phyloP scores from a whole-genome alignment of 2,113 vertebrate species.

The Azemiops feae region DNA sequence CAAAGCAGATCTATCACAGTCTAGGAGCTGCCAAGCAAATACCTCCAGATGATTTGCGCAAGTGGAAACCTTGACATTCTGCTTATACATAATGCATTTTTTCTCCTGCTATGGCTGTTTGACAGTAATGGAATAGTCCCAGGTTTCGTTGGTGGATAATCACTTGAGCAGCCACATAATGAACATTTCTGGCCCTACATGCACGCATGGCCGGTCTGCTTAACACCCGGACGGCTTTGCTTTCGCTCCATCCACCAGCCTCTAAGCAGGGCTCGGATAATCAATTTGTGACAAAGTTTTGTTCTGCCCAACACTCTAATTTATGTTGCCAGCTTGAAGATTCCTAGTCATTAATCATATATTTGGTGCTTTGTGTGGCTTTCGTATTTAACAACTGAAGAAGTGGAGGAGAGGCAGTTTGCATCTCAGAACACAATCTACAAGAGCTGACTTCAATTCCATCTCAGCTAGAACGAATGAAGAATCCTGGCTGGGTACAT shows the following conservation, averaged over 20 bases:
- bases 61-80: not conserved
- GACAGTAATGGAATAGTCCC: slow-evolving; percentile 23
- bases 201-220: not conserved
- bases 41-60: not conserved
- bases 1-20: not conserved
- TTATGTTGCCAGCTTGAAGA: slow-evolving; percentile 21
- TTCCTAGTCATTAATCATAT: slow-evolving; percentile 23
- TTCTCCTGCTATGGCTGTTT: not conserved
- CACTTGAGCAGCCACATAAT: slow-evolving; percentile 6
- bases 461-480: not conserved
- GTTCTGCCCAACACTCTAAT: slow-evolving; percentile 13
- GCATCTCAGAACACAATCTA: not conserved
- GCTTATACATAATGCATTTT: not conserved
- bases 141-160: slow-evolving; percentile 10
- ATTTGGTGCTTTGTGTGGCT: slow-evolving; percentile 9
- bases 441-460: not conserved
- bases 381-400: not conserved
- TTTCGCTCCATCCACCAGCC: slow-evolving; percentile 4
- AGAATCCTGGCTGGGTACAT: not conserved
- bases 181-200: not conserved
- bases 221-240: slow-evolving; percentile 5
- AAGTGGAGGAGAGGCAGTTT: not conserved
- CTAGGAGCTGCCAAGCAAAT: not conserved
- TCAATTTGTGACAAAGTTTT: slow-evolving; percentile 21
- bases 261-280: not conserved